phyloP scores from a whole-genome alignment of 2,888 invertebrate genomes.

The Drosophila pseudotalamancana region DNA sequence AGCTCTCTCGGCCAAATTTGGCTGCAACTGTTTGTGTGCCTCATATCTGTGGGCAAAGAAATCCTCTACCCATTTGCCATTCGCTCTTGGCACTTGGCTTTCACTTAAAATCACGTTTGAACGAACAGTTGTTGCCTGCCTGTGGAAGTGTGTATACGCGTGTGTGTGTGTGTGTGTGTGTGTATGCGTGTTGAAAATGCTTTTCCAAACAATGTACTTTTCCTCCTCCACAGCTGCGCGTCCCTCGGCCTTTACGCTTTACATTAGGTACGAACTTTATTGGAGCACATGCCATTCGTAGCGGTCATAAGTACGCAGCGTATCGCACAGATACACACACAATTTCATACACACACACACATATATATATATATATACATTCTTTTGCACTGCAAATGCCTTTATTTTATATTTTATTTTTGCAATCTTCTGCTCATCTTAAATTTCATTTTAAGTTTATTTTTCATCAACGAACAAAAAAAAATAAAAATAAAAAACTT shows the following conservation, averaged over 20 bases:
- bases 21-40: conserved; percentile 29
- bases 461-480: conserved; percentile 8
- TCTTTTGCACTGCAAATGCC: conserved; percentile 15
- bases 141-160: neutral
- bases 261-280: conserved; percentile 52
- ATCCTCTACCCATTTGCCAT: conserved; percentile 51
- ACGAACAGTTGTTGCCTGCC: conserved; percentile 1
- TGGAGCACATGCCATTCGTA: conserved; percentile 51
- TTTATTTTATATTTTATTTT: conserved; percentile 21
- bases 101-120: conserved; percentile 66
- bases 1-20: conserved; percentile 64
- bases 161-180: neutral
- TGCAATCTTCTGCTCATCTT: conserved; percentile 28
- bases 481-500: conserved; percentile 9
- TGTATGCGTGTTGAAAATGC: conserved; percentile 19
- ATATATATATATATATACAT: conserved; percentile 18
- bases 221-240: neutral
- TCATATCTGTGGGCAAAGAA: conserved; percentile 47
- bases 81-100: conserved; percentile 70
- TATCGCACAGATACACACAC: conserved; percentile 29
- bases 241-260: conserved; percentile 26
- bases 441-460: conserved; percentile 43
- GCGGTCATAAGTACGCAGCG: conserved; percentile 51
- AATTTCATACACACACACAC: conserved; percentile 8
- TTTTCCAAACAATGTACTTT: conserved; percentile 40